Base-by-base conservation (phyloP, 2,888 invertebrate genomes). In the Amaurobius ferox region DNA sequence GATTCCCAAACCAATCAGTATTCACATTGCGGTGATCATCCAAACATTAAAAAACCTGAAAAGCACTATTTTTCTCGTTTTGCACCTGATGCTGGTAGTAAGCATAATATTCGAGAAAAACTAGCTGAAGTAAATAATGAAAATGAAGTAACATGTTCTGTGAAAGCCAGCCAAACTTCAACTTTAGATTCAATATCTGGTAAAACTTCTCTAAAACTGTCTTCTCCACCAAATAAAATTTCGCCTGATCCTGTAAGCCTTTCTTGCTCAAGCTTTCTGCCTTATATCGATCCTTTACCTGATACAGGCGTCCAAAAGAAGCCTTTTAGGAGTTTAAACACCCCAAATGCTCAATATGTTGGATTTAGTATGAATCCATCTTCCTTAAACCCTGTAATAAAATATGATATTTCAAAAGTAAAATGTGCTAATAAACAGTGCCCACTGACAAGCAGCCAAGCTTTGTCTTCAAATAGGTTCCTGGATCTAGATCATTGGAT, bases 401-500 rank as follows among this genome's bases (percentile, higher is more conserved):
- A 85, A 23, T 78, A 78, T 67, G 83, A 78, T 30, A 35, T 48
- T 35, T 67, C 71, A 64, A 66, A 48, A 26, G 44, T 29, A n/a
- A 83, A 76, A 35, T 70, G 62, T 62, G 26, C 61, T 28, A 32
- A 70, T 61, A 77, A 74, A 23, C 70, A 73, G 16, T 30, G 64
- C 11, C 79, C 86, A 29, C 3, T 72, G 1, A 79, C 80, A 6
- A 79, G 86, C 28, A 80, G 28, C 32, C 73, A 62, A 61, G 78
- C 81, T n/a, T 32, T 76, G 1, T 74, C 87, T n/a, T 29, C 72
- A 16, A 77, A 29, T 23, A 79, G 35, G 61, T 68, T 87, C 28
- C 68, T 81, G 23, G 87, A 87, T 35, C 55, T 87, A 0, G 87
- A 87, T 29, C 48, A 72, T 13, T 87, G 87, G 87, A 13, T 87